Conservation (phyloP, 2,797 vertebrate species). For the Ptychadena robeensis region DNA sequence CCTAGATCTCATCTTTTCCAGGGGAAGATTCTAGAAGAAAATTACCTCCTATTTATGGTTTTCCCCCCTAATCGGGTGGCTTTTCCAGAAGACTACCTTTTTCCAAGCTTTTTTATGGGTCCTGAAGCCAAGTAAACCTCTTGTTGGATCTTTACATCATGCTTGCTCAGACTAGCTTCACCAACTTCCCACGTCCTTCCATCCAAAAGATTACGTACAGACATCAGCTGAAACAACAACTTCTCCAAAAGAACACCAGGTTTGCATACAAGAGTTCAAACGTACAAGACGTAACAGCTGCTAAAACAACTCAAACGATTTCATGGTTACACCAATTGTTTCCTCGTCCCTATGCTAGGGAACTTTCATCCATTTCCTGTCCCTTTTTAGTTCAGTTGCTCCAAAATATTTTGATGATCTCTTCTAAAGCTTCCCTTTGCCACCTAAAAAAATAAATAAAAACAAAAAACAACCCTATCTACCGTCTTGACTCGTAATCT, state of each 20-base stretch:
- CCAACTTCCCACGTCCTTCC: not conserved
- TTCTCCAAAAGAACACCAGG: not conserved
- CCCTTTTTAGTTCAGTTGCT: not conserved
- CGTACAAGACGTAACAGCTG: not conserved
- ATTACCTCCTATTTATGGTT: not conserved
- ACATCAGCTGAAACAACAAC: not conserved
- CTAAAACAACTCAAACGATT: not conserved
- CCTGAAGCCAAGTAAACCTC: not conserved
- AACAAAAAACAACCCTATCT: not conserved
- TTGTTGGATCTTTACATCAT: not conserved
- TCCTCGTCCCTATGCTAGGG: not conserved
- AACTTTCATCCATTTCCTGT: not conserved
- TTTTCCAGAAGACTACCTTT: conserved; percentile 1
- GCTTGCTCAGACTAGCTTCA: not conserved
- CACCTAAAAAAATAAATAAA: not conserved
- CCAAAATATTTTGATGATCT: not conserved
- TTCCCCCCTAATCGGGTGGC: not conserved
- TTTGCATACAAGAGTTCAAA: not conserved
- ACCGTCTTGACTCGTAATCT: not conserved
- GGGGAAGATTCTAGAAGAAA: not conserved
- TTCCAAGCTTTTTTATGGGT: not conserved
- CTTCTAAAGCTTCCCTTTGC: conserved; percentile 1
- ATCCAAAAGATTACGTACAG: not conserved
- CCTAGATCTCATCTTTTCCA: not conserved
- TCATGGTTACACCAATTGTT: too few relatives aligned